Conservation (phyloP, 1,140 invertebrate species). For the Holcopasites calliopsidis region DNA sequence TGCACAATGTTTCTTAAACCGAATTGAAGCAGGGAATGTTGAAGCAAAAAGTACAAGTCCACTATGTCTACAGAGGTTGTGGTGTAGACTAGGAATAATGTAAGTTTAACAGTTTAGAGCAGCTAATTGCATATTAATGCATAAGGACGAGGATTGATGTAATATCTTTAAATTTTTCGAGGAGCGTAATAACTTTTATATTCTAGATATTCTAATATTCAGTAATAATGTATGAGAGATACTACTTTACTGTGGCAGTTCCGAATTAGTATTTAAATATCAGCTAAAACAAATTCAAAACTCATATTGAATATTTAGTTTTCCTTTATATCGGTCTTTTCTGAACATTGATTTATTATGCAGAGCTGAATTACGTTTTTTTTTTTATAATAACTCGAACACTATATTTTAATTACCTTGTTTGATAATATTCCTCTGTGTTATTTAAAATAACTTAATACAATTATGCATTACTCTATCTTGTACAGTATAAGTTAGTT, state of each 20-base stretch:
- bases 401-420: constrained; percentile 38
- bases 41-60: constrained; percentile 60
- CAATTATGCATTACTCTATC: constrained; percentile 32
- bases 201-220: constrained; percentile 14
- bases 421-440: too few relatives aligned
- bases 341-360: constrained; percentile 9
- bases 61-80: constrained; percentile 57
- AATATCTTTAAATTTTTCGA: not conserved
- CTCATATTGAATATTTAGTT: constrained; percentile 19
- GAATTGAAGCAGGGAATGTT: constrained; percentile 36
- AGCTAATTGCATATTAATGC: constrained; percentile 48
- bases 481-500: constrained; percentile 55
- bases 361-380: constrained; percentile 5
- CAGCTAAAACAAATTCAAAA: not conserved
- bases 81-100: constrained; percentile 57
- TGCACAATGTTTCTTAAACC: constrained; percentile 38
- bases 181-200: not conserved
- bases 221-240: not conserved
- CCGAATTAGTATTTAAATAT: not conserved
- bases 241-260: not conserved
- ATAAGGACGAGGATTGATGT: constrained; percentile 3
- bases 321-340: not conserved
- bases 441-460: constrained; percentile 25
- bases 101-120: constrained; percentile 55
- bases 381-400: not conserved